Conservation (phyloP, 2,113 vertebrate species). For the Lutjanus erythropterus region DNA sequence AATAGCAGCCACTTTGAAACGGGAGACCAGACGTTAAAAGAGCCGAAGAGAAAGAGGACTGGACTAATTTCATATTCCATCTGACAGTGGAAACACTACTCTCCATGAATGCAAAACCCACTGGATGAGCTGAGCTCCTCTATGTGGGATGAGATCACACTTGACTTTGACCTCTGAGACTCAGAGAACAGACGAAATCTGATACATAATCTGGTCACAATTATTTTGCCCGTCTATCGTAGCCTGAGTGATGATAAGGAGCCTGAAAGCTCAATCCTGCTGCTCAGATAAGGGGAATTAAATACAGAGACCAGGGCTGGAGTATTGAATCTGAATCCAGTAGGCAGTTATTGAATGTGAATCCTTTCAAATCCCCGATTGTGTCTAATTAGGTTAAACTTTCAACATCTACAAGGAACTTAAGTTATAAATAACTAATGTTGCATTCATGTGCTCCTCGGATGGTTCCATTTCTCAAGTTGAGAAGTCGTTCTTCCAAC, state of each 20-base stretch:
- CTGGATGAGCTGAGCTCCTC: conserved; percentile 39
- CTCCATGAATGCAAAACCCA: conserved; percentile 54
- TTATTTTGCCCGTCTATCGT: conserved; percentile 28
- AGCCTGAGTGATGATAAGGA: conserved; percentile 23
- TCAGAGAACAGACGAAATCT: conserved; percentile 43
- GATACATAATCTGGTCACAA: conserved; percentile 40
- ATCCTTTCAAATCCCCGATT: background rate
- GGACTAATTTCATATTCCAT: conserved; percentile 61
- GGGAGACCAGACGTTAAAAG: conserved; percentile 22
- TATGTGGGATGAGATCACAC: conserved; percentile 31
- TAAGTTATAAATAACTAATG: background rate
- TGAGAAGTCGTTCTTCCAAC: too few relatives aligned
- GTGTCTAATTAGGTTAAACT: background rate
- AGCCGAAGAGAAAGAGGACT: conserved; percentile 20
- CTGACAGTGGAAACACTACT: conserved; percentile 42
- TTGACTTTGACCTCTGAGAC: conserved; percentile 63
- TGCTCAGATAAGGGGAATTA: conserved; percentile 37
- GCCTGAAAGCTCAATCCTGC: conserved; percentile 16
- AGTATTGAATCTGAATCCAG: background rate
- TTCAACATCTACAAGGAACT: background rate
- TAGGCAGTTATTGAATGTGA: background rate
- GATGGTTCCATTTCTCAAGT: too few relatives aligned
- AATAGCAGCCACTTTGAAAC: conserved; percentile 26
- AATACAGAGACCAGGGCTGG: background rate
- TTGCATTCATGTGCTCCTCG: too few relatives aligned